Conservation (phyloP, 2,113 vertebrate species). For the Pluvialis apricaria region DNA sequence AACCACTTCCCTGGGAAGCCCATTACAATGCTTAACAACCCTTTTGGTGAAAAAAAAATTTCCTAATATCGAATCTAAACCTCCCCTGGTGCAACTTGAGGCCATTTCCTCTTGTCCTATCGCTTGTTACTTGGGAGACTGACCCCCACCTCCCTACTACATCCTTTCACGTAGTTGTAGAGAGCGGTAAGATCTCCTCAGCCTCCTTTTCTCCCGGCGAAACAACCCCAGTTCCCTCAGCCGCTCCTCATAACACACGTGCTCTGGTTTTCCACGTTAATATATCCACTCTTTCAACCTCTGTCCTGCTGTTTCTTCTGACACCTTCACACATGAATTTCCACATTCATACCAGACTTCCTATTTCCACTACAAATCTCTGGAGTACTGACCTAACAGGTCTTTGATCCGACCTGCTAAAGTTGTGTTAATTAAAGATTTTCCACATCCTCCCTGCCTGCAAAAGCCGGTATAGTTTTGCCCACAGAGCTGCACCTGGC, state of each 20-base stretch:
- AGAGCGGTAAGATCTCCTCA: background rate
- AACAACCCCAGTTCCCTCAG: background rate
- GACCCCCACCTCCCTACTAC: fast-evolving
- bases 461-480: background rate
- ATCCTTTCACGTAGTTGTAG: background rate
- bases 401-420: background rate
- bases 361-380: background rate
- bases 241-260: fast-evolving
- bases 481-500: too few species aligned
- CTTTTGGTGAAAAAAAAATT: background rate
- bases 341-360: background rate
- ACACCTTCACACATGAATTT: background rate
- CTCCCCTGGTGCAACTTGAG: background rate
- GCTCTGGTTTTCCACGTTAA: background rate
- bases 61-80: background rate
- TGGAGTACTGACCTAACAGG: background rate
- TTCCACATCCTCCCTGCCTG: background rate
- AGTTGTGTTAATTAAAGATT: background rate
- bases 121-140: background rate
- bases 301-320: background rate
- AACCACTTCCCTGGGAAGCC: background rate
- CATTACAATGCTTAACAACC: background rate
- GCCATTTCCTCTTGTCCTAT: background rate
- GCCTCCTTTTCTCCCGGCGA: background rate
- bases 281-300: background rate